Evolutionary conservation across 2,113 vertebrate genomes (phyloP).

Genomic region (Microcebus tavaratra): DNA sequence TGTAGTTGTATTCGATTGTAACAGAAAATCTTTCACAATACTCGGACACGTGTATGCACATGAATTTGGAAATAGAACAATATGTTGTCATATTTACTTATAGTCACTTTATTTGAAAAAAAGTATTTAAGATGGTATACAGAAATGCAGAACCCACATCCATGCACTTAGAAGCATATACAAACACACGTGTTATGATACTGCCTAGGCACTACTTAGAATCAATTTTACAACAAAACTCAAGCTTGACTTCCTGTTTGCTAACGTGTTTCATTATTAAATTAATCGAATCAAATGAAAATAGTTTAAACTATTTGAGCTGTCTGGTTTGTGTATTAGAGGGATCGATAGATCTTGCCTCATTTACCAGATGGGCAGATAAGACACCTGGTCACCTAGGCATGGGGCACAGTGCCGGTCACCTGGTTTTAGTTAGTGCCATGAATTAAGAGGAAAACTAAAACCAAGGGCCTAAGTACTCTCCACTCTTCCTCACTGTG

Average conservation of each 20-base stretch:
- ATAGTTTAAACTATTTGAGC: background rate
- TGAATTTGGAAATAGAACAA: background rate
- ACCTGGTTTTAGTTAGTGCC: background rate
- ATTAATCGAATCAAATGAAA: background rate
- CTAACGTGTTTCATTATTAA: background rate
- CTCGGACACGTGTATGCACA: background rate
- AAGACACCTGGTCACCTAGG: background rate
- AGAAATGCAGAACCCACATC: background rate
- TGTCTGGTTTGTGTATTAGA: background rate
- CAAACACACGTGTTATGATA: background rate
- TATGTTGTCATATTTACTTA: background rate
- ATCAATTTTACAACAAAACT: slow-evolving; percentile 44
- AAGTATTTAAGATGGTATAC: background rate
- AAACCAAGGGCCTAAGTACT: background rate
- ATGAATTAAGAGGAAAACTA: background rate
- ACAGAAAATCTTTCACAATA: background rate
- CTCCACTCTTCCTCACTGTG: background rate
- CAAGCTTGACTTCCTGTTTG: background rate
- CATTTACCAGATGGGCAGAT: background rate
- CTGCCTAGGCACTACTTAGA: background rate
- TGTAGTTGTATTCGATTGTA: background rate
- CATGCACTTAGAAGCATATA: background rate
- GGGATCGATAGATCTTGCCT: background rate
- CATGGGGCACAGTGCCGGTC: background rate
- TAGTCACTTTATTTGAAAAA: background rate